Conservation (phyloP, 2,797 vertebrate species). For the Sebastes hopkinsi region DNA sequence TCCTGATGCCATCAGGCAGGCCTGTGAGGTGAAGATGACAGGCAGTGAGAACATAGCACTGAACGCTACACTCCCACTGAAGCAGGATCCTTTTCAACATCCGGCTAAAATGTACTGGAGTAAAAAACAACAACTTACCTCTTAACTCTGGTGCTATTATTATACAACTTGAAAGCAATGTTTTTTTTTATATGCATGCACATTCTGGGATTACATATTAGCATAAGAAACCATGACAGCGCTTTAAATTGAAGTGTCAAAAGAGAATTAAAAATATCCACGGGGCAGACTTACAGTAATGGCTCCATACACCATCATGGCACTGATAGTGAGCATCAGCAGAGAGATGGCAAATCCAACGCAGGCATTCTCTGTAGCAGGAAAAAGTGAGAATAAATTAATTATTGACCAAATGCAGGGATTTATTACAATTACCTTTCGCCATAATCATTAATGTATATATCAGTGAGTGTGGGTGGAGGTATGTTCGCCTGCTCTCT, state of each 20-base stretch:
- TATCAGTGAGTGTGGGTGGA: neutral
- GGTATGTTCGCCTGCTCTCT: neutral
- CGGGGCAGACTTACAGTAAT: constrained; percentile 90
- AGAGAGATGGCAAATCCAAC: constrained; percentile 97
- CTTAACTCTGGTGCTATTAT: neutral
- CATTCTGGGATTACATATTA: constrained; percentile 37
- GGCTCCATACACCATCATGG: constrained; percentile 99
- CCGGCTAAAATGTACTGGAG: neutral
- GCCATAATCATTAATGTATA: neutral
- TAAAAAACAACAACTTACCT: neutral
- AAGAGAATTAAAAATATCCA: neutral
- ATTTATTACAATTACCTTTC: neutral
- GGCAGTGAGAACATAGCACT: constrained; percentile 36
- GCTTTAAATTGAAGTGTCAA: constrained; percentile 8
- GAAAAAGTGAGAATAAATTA: neutral
- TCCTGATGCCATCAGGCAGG: constrained; percentile 60
- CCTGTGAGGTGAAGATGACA: constrained; percentile 73
- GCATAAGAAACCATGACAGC: constrained; percentile 8
- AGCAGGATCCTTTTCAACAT: neutral
- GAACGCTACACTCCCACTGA: neutral
- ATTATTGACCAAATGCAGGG: neutral
- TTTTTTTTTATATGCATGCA: neutral
- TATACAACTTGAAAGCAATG: constrained; percentile 7
- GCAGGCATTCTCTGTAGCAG: constrained; percentile 91
- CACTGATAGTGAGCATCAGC: constrained; percentile 99